These are phyloP conservation scores for Operophtera brumata DNA, from an alignment of 2,888 invertebrate genomes.

Conservation along the genomic window DNA sequence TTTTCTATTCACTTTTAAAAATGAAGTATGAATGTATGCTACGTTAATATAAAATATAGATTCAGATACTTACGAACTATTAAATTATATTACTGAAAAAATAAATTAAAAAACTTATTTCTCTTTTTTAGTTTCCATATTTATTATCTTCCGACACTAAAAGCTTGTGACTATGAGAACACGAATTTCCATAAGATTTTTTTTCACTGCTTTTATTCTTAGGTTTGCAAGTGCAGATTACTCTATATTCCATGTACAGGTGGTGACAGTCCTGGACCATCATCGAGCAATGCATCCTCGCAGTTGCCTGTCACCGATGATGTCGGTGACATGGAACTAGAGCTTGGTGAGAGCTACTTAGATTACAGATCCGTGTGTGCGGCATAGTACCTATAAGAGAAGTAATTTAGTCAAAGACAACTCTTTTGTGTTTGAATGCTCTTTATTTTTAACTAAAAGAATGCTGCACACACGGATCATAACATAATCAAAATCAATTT, in stretches of 20 bases:
- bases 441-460: background rate
- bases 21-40: too few relatives aligned
- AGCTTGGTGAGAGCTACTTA: conserved; percentile 63
- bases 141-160: background rate
- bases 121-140: background rate
- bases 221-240: conserved; percentile 32
- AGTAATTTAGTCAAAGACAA: background rate
- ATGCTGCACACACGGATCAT: conserved; percentile 5
- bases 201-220: background rate
- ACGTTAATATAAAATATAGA: too few relatives aligned
- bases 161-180: too few relatives aligned
- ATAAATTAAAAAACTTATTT: background rate
- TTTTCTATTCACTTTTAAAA: background rate
- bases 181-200: too few relatives aligned
- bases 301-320: conserved; percentile 52
- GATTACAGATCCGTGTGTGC: conserved; percentile 9
- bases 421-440: background rate
- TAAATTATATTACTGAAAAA: background rate
- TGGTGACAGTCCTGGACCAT: conserved; percentile 64
- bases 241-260: conserved; percentile 52
- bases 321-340: conserved; percentile 56
- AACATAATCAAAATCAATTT: background rate
- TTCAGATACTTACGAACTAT: too few relatives aligned
- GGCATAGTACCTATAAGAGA: background rate
- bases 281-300: conserved; percentile 51